Evolutionary conservation across 2,888 invertebrate genomes (phyloP).

Genomic region (Drosophila robusta): DNA sequence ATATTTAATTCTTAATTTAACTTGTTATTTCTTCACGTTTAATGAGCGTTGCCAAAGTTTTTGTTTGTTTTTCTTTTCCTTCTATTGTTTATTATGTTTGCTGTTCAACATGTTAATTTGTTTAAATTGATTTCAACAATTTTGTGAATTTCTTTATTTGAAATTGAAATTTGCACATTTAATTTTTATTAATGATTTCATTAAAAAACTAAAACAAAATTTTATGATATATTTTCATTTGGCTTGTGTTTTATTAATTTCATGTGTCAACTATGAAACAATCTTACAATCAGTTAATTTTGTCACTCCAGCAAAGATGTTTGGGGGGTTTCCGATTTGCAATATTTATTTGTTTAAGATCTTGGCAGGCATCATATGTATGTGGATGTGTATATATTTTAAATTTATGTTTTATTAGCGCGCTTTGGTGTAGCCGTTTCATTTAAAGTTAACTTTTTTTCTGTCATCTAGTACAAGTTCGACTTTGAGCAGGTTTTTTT

Average conservation of each 20-base stretch:
- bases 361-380: slow-evolving; percentile 17
- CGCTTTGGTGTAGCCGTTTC: slow-evolving; percentile 55
- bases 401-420: slow-evolving; percentile 57
- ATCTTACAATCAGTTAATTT: slow-evolving; percentile 16
- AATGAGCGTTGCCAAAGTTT: background rate
- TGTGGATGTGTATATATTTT: slow-evolving; percentile 16
- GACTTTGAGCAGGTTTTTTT: slow-evolving; percentile 61
- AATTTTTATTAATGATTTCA: slow-evolving; percentile 50
- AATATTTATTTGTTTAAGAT: slow-evolving; percentile 41
- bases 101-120: slow-evolving; percentile 14
- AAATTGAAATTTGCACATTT: slow-evolving; percentile 48
- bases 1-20: background rate
- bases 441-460: slow-evolving; percentile 47
- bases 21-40: background rate
- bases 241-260: background rate
- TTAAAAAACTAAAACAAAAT: slow-evolving; percentile 19
- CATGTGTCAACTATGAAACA: slow-evolving; percentile 10
- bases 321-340: slow-evolving; percentile 26
- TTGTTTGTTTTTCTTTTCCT: background rate
- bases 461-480: slow-evolving; percentile 56
- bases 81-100: background rate
- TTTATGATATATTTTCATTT: slow-evolving; percentile 10
- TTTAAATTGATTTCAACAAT: slow-evolving; percentile 12
- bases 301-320: slow-evolving; percentile 5
- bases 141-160: slow-evolving; percentile 26